Evolutionary conservation across 2,888 invertebrate species (phyloP), one percentile per base, ranked within the genome.

Genomic region (Cyrtodaria siliqua): DNA sequence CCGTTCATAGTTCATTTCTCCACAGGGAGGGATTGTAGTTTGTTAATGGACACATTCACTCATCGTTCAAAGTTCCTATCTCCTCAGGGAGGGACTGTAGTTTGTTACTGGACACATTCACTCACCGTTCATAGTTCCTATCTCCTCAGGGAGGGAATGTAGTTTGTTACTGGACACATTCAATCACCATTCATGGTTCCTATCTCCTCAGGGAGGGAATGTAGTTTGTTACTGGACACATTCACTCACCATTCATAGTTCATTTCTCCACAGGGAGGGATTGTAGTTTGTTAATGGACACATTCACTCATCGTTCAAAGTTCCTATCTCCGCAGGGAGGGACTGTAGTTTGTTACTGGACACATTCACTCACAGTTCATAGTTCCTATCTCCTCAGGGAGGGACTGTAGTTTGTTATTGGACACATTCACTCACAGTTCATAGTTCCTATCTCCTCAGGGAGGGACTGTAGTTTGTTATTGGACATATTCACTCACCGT

Each of bases 41-140:
- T 24, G 6, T 14, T 23, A 24, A 20, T 20, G 47, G 16, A 47
- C 2, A 18, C 6, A 24, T n/a, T 24, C 12, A 55, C 40, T 67
- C 70, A 90, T 90, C 96, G 16, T 94, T 94, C 87, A 97, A 93
- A 79, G 95, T 81, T 42, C 90, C 89, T n/a, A 97, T 95, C 88
- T 97, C 97, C 83, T 96, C 94, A 40, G 97, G 97, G 90, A 98
- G 92, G 76, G 92, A 93, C 83, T 94, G 94, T 92, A 98, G 93
- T 88, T 95, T 94, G 79, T 92, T 92, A 63, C 91, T 82, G 57
- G 92, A 90, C 3, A 92, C 73, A 82, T 93, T 93, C 2, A 93
- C 72, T 53, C 88, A 91, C 47, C 33, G 12, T 33, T 33, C 4
- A 33, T 33, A 8, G 33, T 33, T 33, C 33, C 33, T 33, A 33